Conservation (phyloP, 2,113 vertebrate species). For the Ptilonorhynchus violaceus region DNA sequence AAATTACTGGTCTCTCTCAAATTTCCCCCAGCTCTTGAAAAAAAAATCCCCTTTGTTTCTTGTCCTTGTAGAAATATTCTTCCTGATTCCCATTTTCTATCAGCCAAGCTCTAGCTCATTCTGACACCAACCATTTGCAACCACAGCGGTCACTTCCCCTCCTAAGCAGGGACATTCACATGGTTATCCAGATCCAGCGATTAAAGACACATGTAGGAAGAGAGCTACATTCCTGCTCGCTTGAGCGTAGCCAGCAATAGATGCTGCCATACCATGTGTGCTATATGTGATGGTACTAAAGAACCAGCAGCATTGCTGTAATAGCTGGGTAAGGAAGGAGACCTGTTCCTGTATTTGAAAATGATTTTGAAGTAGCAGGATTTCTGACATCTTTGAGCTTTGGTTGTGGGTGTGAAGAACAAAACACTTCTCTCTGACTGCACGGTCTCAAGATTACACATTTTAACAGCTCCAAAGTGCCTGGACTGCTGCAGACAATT, state of each 20-base stretch:
- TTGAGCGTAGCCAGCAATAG: not conserved
- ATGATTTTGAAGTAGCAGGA: not conserved
- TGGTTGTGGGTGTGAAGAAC: not conserved
- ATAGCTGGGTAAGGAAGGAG: not conserved
- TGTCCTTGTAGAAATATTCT: not conserved
- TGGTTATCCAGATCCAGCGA: not conserved
- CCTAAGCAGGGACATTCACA: not conserved
- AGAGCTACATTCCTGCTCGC: not conserved
- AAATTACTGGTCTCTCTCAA: conserved; percentile 13
- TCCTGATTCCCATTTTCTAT: conserved; percentile 4
- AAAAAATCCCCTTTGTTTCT: not conserved
- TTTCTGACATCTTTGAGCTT: not conserved
- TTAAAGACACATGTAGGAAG: not conserved
- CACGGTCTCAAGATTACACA: not conserved
- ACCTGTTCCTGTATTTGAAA: not conserved
- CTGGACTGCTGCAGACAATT: not conserved
- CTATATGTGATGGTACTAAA: not conserved
- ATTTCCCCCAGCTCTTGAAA: not conserved
- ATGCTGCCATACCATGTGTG: rapidly evolving
- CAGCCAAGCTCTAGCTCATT: not conserved
- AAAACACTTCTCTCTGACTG: not conserved
- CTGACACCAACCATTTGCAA: not conserved
- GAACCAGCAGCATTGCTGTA: not conserved
- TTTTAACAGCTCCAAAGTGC: not conserved
- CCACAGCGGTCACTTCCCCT: not conserved